Base-by-base conservation (phyloP, 2,888 invertebrate genomes). In the Diarsia mendica region DNA sequence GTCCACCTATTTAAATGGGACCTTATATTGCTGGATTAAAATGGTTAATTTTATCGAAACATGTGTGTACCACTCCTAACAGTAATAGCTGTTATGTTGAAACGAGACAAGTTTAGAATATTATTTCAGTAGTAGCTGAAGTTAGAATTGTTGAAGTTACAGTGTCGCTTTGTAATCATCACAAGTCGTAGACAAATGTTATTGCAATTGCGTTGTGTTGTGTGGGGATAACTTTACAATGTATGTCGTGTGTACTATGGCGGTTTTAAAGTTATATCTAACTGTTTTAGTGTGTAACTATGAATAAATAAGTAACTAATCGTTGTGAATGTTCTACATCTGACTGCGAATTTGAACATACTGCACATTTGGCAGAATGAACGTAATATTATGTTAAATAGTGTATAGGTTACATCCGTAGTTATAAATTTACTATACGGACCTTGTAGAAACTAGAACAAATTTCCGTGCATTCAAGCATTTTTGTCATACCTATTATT, bases 101-200 rank as follows among this genome's bases (percentile, higher is more conserved):
- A 67, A 75, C 58, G 51, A 75, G 74, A 85, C 80, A 69, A 84
- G 76, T 77, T 85, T 76, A 79, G 74, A 75, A 76, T 85, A 83
- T 78, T 76, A 81, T 85, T 80, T 76, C 46, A 67, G 63, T 73
- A 39, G 60, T 75, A 51, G 46, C 48, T 82, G 33, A 82, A 82
- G 72, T 84, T 85, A 18, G 69, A 67, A 66, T 85, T 66, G 77
- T 76, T 75, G 44, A 46, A 85, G 72, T 58, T 53, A 70, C 53
- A 67, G 46, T 51, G 76, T 75, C 75, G 68, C 77, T 85, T 85
- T 85, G 72, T 76, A 70, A 78, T 76, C 67, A 73, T 83, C 66
- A 55, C 64, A 72, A 60, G 33, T 79, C 15, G 80, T 71, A 39
- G 65, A 65, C 68, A 73, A 66, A 71, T 83, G 77, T 80, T 77